Evolutionary conservation across 1,140 invertebrate species (phyloP), one percentile per base, ranked within the genome.

Genomic region (Orussus abietinus): DNA sequence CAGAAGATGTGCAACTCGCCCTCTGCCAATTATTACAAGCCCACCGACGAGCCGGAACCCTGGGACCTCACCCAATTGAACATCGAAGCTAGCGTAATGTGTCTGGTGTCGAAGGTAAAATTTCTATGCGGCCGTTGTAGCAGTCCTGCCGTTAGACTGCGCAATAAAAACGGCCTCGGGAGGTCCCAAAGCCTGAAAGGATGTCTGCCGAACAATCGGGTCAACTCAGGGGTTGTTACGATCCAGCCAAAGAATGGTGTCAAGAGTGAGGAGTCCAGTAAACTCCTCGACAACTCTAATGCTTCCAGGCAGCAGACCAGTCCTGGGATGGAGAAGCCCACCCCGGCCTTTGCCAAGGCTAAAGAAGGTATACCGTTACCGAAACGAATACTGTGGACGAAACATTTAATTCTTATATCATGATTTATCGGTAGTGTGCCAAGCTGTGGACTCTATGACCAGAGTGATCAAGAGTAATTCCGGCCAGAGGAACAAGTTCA

Each of bases 21-120:
- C 0, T 86, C 85, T 13, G 85, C 85, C 0, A 88, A 88, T 69
- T 88, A 88, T 63, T 89, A 88, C 58, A 82, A 86, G 44, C 84
- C 85, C 1, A 86, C 83, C 0, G 86, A 90, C 55, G 87, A 90
- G 58, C 86, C 86, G 1, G 89, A 93, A 62, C 90, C 90, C 0
- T 88, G 88, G 80, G 91, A 93, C 64, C 74, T 94, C 28, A 92
- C 88, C 0, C 83, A 91, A 52, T 61, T 93, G 10, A 95, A 95
- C 57, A 90, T 92, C 18, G 89, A 93, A 69, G 90, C 90, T 1
- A 88, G 87, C 53, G 82, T 92, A 0, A 89, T 92, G 79, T 91
- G 88, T 64, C 70, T 92, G 46, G 84, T 86, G 2, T 85, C 83
- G 41, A 90, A 90, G 66, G 80, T 86, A 0, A 86, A 85, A 52